Evolutionary conservation across 2,888 invertebrate species (phyloP).

Genomic region (Rhorus exstirpatorius): DNA sequence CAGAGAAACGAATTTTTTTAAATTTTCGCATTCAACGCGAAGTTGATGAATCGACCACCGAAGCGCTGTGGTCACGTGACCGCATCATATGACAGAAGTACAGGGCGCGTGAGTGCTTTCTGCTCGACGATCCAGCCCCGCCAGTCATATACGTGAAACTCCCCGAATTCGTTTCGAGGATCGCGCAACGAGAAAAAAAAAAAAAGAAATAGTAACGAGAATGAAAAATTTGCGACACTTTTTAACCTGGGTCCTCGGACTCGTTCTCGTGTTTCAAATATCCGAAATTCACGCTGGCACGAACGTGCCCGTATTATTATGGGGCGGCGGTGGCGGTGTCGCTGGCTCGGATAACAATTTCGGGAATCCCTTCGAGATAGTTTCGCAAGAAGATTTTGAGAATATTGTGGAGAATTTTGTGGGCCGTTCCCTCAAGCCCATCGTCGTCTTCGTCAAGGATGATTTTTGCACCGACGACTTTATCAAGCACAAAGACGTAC

Average conservation of each 20-base stretch:
- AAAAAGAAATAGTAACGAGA: slow-evolving; percentile 52
- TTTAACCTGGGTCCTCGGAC: slow-evolving; percentile 65
- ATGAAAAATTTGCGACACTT: slow-evolving; percentile 65
- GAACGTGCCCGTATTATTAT: slow-evolving; percentile 88
- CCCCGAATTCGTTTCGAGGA: slow-evolving; percentile 42
- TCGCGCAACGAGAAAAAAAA: slow-evolving; percentile 51
- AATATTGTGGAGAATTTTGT: slow-evolving; percentile 84
- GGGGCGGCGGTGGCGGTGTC: slow-evolving; percentile 86
- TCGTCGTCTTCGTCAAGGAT: slow-evolving; percentile 87
- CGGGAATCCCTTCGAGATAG: slow-evolving; percentile 81
- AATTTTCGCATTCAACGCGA: slow-evolving; percentile 3
- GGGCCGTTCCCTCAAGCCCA: slow-evolving; percentile 83
- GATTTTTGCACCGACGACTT: slow-evolving; percentile 89
- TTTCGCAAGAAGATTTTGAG: slow-evolving; percentile 84
- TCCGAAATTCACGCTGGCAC: slow-evolving; percentile 81
- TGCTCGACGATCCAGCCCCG: slow-evolving; percentile 69
- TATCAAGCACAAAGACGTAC: slow-evolving; percentile 86
- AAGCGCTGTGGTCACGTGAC: slow-evolving; percentile 66
- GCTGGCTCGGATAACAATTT: slow-evolving; percentile 49
- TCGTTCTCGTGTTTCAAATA: slow-evolving; percentile 66
- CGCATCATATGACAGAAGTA: slow-evolving; percentile 78
- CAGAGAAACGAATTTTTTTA: background rate
- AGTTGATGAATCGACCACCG: slow-evolving; percentile 40
- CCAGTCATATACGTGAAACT: slow-evolving; percentile 34
- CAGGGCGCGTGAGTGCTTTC: slow-evolving; percentile 80